Evolutionary conservation across 2,888 invertebrate species (phyloP), one percentile per base, ranked within the genome.

Genomic region (Ormia ochracea): DNA sequence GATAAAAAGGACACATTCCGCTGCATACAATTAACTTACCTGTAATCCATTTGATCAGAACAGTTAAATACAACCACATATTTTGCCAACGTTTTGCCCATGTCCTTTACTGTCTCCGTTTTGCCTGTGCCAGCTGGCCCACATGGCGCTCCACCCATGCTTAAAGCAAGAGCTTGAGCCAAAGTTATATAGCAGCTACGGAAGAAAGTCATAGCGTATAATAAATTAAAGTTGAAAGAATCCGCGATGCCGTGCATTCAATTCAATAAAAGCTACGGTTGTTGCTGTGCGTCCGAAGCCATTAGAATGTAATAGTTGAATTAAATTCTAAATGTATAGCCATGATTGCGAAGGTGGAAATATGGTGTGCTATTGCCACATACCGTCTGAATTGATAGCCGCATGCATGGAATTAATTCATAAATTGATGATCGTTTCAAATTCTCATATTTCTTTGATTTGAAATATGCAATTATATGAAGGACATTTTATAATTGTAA

Each of bases 101-200:
- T 98, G 89, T 98, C 98, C 90, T 98, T 98, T 1, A 96, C 96
- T 0, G 98, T 98, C 90, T 98, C 98, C 0, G 98, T 98, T 91
- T 98, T 98, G 5, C 98, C 98, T 0, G 98, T 98, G n/a, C 98
- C 98, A 0, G 98, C 98, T 2, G 98, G 98, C 0, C 98, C 98
- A 84, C 98, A 97, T 0, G 98, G 98, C 14, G 97, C 96, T 0
- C 98, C 98, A 14, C 98, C 98, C 95, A 98, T 96, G 82, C 97
- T 96, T 94, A 98, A 96, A 0, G 96, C 95, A 79, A 98, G 90
- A 0, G 98, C 98, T 91, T 98, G 98, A 0, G 98, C 96, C 70
- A 98, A 90, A 0, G 98, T 98, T 85, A 98, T 98, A 90, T 98
- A 98, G 90, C 98, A 98, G 87, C 98, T 97, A 88, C 63, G 84